Evolutionary conservation across 2,888 invertebrate genomes (phyloP), one percentile per base, ranked within the genome.

Genomic region (Drosophila recens): DNA sequence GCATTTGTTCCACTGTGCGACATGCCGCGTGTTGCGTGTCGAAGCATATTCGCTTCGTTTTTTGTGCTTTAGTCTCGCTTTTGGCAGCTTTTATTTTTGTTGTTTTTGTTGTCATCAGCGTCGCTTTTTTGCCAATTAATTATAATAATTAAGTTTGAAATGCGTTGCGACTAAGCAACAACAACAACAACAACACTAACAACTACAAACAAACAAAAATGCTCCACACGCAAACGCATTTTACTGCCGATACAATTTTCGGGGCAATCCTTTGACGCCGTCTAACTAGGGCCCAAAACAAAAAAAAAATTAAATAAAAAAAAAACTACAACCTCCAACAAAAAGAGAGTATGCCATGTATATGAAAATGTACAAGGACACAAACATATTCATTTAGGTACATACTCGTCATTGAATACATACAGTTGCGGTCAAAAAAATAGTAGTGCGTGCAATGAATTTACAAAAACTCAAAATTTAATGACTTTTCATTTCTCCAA

Each of bases 101-200:
- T 20, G n/a, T 17, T 56, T 48, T 30, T 63, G 46, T 68, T 62
- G 67, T 58, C 67, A 48, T 65, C 67, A 70, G 51, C 69, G 69
- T 75, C 53, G 69, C 72, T 88, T 80, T 82, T 69, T 87, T 83
- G 87, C 81, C 87, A 83, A 89, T 81, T 81, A 81, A 81, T 83
- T 83, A 89, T 87, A 84, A 83, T 83, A 83, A 83, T 83, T 89
- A 89, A 83, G 83, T 83, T 89, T 82, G 83, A 82, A 82, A 82
- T 82, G 89, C 89, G 80, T 86, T 82, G 80, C 87, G 82, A 72
- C 89, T 75, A 72, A 79, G 77, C 87, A 88, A 82, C 86, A 61
- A 66, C 49, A 64, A 67, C 53, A 57, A n/a, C n/a, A n/a, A n/a
- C n/a, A n/a, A 61, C 30, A 53, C 20, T 45, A 49, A 15, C 42